A percentile compares a stretch with the other conserved stretches of the same genome.
Evolutionary conservation across 2,113 vertebrate species (phyloP).

Genomic region (Apteryx mantelli): DNA sequence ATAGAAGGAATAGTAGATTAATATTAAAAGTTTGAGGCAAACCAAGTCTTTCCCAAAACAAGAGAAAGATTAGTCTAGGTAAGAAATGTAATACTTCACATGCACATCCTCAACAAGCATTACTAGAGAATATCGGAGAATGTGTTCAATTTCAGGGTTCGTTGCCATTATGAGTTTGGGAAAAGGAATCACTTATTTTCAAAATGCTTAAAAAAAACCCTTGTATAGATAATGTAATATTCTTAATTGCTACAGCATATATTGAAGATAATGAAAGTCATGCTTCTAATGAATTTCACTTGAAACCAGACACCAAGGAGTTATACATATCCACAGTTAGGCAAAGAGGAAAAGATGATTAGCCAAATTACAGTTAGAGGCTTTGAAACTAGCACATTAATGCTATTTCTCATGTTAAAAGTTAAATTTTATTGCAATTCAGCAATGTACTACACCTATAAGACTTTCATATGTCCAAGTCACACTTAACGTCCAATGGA

Average conservation of each 20-base stretch:
- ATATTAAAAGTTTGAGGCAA: background rate
- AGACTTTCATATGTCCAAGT: slow-evolving; percentile 51
- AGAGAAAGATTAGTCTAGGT: background rate
- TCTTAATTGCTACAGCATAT: background rate
- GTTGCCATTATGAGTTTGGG: background rate
- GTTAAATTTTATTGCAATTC: slow-evolving; percentile 70
- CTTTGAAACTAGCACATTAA: slow-evolving; percentile 55
- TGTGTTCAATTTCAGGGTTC: background rate
- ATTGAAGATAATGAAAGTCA: background rate
- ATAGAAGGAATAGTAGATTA: background rate
- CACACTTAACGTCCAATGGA: slow-evolving; percentile 54
- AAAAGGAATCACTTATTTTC: background rate
- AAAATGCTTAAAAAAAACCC: background rate
- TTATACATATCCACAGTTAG: background rate
- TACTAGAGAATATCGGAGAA: background rate
- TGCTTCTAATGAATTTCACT: background rate
- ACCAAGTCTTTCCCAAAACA: background rate
- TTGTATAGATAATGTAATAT: too few relatives aligned
- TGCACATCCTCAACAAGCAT: background rate
- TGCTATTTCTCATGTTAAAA: slow-evolving; percentile 58
- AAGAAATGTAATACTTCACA: background rate
- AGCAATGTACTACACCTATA: slow-evolving; percentile 58
- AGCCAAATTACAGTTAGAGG: background rate
- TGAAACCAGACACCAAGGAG: background rate
- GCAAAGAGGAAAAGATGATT: background rate